These are phyloP conservation scores for Drosophila lutescens DNA, from an alignment of 2,888 invertebrate species.

Conservation along the genomic window DNA sequence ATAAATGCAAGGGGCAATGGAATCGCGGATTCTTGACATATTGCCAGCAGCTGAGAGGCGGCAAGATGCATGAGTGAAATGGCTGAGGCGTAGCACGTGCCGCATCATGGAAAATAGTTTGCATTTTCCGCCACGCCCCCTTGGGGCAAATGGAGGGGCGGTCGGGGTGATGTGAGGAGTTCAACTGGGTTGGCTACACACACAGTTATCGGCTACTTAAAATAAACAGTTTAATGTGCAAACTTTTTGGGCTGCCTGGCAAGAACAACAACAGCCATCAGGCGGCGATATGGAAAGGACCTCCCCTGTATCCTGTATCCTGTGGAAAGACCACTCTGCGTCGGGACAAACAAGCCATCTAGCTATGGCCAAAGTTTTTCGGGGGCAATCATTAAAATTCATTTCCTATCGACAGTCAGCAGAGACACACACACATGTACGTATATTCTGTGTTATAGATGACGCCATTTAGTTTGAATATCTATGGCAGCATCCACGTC, in stretches of 20 bases:
- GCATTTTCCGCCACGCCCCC: constrained; percentile 45
- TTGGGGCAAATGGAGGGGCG: neutral
- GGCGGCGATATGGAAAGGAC: constrained; percentile 1
- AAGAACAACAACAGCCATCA: constrained; percentile 56
- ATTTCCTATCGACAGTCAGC: constrained; percentile 76
- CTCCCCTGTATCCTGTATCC: neutral
- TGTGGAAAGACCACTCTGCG: constrained; percentile 6
- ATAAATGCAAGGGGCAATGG: constrained; percentile 44
- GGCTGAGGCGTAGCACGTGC: constrained; percentile 64
- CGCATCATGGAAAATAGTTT: constrained; percentile 61
- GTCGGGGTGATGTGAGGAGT: too few relatives aligned
- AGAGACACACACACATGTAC: constrained; percentile 35
- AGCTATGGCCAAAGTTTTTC: constrained; percentile 58
- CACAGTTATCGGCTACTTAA: constrained; percentile 68
- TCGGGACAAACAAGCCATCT: constrained; percentile 38
- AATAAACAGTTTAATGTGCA: constrained; percentile 76
- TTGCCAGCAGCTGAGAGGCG: constrained; percentile 75
- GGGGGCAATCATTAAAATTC: constrained; percentile 75
- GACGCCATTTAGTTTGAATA: constrained; percentile 78
- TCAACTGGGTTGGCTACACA: neutral
- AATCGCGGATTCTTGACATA: constrained; percentile 73
- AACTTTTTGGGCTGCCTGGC: constrained; percentile 56
- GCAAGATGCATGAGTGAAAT: constrained; percentile 34
- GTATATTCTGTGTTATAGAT: constrained; percentile 61
- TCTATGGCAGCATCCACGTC: constrained; percentile 56